Percentiles rank a stretch among this genome's conserved stretches.
Conservation (phyloP, 2,797 vertebrate genomes). For the Furcifer pardalis region DNA sequence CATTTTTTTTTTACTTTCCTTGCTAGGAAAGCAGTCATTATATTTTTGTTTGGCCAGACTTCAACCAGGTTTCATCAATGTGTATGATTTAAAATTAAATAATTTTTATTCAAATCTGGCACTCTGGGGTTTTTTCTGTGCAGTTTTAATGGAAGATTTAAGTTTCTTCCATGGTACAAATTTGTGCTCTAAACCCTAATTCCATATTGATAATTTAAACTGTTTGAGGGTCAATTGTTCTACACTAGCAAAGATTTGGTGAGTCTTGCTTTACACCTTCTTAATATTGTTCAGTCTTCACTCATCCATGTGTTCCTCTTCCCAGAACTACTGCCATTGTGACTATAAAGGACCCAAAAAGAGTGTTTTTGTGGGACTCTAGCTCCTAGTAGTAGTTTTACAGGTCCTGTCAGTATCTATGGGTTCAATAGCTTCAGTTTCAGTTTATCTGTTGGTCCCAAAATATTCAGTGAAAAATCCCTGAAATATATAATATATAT, state of each 20-base stretch:
- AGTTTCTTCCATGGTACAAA: background rate
- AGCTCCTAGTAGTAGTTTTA: too few species aligned
- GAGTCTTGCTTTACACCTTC: background rate
- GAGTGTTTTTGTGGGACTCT: too few species aligned
- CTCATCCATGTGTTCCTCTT: too few species aligned
- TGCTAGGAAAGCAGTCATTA: background rate
- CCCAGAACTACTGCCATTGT: background rate
- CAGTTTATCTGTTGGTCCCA: too few species aligned
- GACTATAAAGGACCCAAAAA: background rate
- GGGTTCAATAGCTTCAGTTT: too few species aligned
- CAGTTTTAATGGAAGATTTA: constrained; percentile 1
- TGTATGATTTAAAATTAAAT: constrained; percentile 31
- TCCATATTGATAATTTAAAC: background rate
- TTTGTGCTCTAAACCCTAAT: background rate
- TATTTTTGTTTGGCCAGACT: background rate
- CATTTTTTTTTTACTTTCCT: background rate
- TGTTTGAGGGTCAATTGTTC: background rate
- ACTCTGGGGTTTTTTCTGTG: background rate
- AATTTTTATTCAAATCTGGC: constrained; percentile 1
- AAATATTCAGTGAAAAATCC: too few species aligned
- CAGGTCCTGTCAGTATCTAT: too few species aligned
- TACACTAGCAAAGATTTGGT: background rate
- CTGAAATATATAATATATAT: too few species aligned
- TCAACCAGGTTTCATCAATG: constrained; percentile 1
- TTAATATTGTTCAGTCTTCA: background rate